phyloP scores from a whole-genome alignment of 2,113 vertebrate species.

The Acrocephalus arundinaceus region DNA sequence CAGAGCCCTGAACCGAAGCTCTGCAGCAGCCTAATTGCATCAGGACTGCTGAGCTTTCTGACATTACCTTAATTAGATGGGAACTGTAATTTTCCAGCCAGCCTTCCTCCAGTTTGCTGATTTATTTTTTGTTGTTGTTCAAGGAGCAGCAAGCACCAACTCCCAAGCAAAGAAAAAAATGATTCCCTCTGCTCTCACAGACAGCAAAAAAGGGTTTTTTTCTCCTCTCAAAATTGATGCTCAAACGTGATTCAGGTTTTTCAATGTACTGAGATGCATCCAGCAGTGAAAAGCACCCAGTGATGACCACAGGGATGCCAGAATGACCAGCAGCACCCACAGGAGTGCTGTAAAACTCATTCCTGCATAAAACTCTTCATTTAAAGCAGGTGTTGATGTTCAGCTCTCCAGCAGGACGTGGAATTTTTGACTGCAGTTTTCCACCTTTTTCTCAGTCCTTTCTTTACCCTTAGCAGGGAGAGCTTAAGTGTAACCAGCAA shows the following conservation, averaged over 20 bases:
- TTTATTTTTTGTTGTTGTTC: background rate
- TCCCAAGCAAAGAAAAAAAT: background rate
- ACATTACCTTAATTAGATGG: constrained; percentile 54
- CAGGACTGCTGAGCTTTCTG: constrained; percentile 35
- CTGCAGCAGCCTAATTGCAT: constrained; percentile 48
- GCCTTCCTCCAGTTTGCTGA: background rate
- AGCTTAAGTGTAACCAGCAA: background rate
- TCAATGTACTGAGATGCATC: background rate
- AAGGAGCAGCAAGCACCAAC: background rate
- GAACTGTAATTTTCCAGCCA: constrained; percentile 29
- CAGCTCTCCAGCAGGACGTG: background rate
- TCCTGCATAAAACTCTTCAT: background rate
- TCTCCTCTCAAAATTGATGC: background rate
- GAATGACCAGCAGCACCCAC: background rate
- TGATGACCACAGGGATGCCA: background rate
- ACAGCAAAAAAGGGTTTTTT: background rate
- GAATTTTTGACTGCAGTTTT: background rate
- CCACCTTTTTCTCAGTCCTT: background rate
- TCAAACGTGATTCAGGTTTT: background rate
- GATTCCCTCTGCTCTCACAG: background rate
- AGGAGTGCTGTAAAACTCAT: too few relatives aligned
- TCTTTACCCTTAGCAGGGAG: background rate
- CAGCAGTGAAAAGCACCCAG: background rate
- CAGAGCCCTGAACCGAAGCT: background rate
- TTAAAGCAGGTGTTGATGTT: background rate